phyloP scores from a whole-genome alignment of 1,140 invertebrate species.

The Hermatobates lingyangjiaoensis region DNA sequence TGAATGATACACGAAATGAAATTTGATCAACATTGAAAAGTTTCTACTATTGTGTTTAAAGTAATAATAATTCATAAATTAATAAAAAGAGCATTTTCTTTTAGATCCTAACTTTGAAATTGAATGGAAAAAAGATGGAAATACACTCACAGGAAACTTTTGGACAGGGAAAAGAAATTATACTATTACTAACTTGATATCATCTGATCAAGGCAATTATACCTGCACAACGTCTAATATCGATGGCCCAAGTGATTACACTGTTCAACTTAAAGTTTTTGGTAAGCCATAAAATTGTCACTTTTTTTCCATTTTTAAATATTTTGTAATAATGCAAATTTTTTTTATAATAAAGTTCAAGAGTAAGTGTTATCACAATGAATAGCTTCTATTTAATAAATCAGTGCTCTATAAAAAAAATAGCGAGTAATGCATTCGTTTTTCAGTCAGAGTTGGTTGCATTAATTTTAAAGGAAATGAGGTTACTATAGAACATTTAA shows the following conservation, averaged over 20 bases:
- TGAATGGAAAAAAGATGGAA: no score
- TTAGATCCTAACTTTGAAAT: no score
- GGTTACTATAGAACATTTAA: no score
- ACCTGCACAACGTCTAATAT: slow-evolving; percentile 4
- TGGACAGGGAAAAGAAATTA: no score
- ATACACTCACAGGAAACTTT: no score
- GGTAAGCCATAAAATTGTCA: slow-evolving; percentile 6
- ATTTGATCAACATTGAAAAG: no score
- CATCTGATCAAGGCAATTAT: not conserved
- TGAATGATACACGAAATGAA: no score
- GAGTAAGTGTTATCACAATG: not conserved
- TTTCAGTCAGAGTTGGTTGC: not conserved
- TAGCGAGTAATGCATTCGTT: not conserved
- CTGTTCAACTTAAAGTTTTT: slow-evolving; percentile 9
- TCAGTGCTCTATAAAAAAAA: not conserved
- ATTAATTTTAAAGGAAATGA: not conserved
- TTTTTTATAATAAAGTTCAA: not conserved
- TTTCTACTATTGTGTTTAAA: no score
- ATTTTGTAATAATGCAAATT: not conserved
- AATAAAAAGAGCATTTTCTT: no score
- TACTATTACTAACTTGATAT: not conserved
- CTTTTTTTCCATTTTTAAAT: not conserved
- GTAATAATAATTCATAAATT: no score
- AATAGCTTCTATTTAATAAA: not conserved
- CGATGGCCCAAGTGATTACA: slow-evolving; percentile 3